Percentiles rank a stretch among this genome's conserved stretches.
Evolutionary conservation across 2,113 vertebrate genomes (phyloP).

Genomic region (Diadophis punctatus): DNA sequence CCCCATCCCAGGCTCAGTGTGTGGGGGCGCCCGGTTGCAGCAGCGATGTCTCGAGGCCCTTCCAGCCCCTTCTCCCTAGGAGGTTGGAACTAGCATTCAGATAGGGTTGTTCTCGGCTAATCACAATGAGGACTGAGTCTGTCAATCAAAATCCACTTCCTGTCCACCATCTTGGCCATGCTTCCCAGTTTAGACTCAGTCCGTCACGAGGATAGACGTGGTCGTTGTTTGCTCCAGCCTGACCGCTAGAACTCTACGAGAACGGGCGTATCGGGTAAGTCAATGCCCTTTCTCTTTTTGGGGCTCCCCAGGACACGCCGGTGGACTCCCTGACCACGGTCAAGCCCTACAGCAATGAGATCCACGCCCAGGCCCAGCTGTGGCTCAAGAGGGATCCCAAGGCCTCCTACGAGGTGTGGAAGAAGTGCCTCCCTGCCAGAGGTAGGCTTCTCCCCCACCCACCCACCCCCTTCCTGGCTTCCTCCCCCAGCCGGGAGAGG

Average conservation of each 20-base stretch:
- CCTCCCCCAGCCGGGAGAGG: background rate
- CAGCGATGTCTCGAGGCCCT: background rate
- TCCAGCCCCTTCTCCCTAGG: background rate
- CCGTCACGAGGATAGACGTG: no score
- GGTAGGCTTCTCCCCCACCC: slow-evolving; percentile 62
- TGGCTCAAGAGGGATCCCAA: slow-evolving; percentile 99
- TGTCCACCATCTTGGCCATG: no score
- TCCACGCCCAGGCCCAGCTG: slow-evolving; percentile 95
- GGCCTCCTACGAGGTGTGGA: slow-evolving; percentile 95
- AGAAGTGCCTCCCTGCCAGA: slow-evolving; percentile 95
- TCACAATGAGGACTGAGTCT: no score
- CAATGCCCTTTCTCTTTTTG: background rate
- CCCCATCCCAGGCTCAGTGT: background rate
- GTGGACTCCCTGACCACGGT: slow-evolving; percentile 92
- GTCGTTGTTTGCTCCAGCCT: no score
- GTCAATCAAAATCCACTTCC: no score
- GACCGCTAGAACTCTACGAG: no score
- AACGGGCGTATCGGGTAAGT: no score
- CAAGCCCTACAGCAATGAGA: slow-evolving; percentile 96
- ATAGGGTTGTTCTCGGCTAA: no score
- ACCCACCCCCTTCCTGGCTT: background rate
- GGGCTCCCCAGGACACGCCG: slow-evolving; percentile 80
- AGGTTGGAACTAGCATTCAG: no score
- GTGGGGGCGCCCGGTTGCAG: background rate
- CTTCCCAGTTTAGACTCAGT: no score